Base-by-base conservation (phyloP, 2,888 invertebrate species). In the Andrena camellia region DNA sequence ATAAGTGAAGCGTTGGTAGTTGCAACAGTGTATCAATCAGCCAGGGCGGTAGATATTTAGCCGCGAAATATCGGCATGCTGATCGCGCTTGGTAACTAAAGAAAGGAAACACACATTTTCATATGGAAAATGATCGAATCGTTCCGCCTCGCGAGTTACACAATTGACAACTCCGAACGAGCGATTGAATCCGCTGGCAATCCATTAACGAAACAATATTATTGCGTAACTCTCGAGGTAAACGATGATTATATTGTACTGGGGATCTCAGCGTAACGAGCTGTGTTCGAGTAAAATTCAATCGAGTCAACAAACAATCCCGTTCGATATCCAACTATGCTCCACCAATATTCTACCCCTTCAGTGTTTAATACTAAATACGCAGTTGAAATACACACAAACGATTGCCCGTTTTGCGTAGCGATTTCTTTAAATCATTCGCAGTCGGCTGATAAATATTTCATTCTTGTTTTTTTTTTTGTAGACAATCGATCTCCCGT, bases 221-320 rank as follows among this genome's bases (percentile, higher is more conserved):
- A 29, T 69, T 70, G 29, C 6, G 48, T 23, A 66, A 74, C 59
- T 72, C 10, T 35, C 7, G 17, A 35, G 29, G 13, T 23, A 48
- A 70, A 71, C 50, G 60, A 23, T 59, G 42, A 74, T 59, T 66
- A 31, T 33, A 54, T 66, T 48, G 63, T 52, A 33, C 57, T 3
- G 52, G 2, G 29, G 70, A 74, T 35, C 26, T 68, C 33, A n/a
- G 8, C 35, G 52, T 31, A 62, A 62, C 62, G 60, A 70, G 31
- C 52, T 23, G 62, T 7, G 70, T 48, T 63, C 8, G n/a, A 29
- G 26, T 23, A 42, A 54, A 76, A 63, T 70, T 48, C 48, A 70
- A 76, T 70, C 63, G 29, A 10, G 17, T 35, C 33, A 71, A 76
- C 52, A 63, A 63, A 70, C 69, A 68, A 60, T 68, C 35, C n/a